Evolutionary conservation across 2,113 vertebrate genomes (phyloP), one percentile per base, ranked within the genome.

Genomic region (Sardina pilchardus): DNA sequence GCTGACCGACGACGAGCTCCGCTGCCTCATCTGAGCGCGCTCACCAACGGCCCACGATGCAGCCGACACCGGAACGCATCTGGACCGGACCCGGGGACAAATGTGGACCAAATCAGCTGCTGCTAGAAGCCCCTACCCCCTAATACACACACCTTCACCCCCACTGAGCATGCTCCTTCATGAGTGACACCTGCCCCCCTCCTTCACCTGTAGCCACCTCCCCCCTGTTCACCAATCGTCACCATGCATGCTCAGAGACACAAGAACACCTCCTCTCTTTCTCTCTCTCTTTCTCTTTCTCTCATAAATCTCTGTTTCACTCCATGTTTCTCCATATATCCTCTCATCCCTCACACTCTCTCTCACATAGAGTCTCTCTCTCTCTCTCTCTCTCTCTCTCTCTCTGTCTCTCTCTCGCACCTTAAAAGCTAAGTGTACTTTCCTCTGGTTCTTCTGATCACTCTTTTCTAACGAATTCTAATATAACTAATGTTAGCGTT

Each of bases 1-100:
- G 71, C 93, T 99, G 85, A 97, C 95, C 0, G 97, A 99, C 21
- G 90, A 94, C 44, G 97, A 98, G 85, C 96, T 99, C 78, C 93
- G 92, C 87, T 87, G 86, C 43, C 95, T 99, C 56, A 87, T 95
- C 85, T 94, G 89, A 95, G 59, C 34, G 67, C n/a, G 75, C 78
- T 50, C 56, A 30, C 10, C 12, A 14, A 9, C n/a, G 26, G 26
- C 9, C n/a, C 63, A 71, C 63, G 12, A 1, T 6, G n/a, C 63
- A 14, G n/a, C 63, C 9, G 24, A 26, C 56, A 63, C 56, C 4
- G 2, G 56, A 24, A 63, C 56, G 6, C 0, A 63, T n/a, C 56
- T 4, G 50, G 50, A 19, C 56, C 6, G 21, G 21, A n/a, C 56
- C 21, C n/a, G n/a, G n/a, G n/a, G n/a, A n/a, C n/a, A n/a, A n/a